Conservation (phyloP, 1,140 invertebrate species). For the Eueides isabella region DNA sequence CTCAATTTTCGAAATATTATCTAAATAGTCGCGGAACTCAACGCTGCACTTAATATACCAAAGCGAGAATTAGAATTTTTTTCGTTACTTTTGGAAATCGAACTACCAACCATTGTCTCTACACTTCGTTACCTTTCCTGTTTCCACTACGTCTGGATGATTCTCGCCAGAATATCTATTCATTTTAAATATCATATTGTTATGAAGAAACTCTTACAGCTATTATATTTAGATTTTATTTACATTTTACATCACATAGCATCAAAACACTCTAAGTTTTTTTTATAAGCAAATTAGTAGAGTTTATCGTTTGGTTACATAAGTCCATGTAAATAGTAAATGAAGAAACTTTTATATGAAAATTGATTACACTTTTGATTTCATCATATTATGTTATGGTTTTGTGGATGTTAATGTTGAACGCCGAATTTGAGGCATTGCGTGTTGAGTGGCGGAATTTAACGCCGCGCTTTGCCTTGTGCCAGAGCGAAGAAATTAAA, state of each 20-base stretch:
- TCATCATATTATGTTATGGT: background rate
- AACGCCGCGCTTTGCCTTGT: no score
- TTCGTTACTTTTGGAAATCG: no score
- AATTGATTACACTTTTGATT: background rate
- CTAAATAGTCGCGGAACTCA: no score
- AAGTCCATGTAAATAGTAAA: background rate
- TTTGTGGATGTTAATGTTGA: background rate
- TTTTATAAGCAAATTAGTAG: background rate
- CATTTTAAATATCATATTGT: background rate
- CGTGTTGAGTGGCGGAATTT: no score
- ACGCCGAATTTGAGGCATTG: no score
- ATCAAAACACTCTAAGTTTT: background rate
- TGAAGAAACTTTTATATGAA: slow-evolving; percentile 6
- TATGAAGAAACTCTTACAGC: background rate
- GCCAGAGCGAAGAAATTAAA: no score
- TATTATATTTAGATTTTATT: background rate
- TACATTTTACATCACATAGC: background rate
- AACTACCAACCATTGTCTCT: no score
- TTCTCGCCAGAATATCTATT: background rate
- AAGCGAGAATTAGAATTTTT: no score
- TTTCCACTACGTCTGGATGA: background rate
- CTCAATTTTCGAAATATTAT: no score
- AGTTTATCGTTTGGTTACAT: slow-evolving; percentile 1
- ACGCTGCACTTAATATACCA: no score
- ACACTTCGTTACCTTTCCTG: no score